Evolutionary conservation across 92 coral and sea anemone genomes (phyloP), one percentile per base, ranked within the genome.

Genomic region (Phenganax subtilis): DNA sequence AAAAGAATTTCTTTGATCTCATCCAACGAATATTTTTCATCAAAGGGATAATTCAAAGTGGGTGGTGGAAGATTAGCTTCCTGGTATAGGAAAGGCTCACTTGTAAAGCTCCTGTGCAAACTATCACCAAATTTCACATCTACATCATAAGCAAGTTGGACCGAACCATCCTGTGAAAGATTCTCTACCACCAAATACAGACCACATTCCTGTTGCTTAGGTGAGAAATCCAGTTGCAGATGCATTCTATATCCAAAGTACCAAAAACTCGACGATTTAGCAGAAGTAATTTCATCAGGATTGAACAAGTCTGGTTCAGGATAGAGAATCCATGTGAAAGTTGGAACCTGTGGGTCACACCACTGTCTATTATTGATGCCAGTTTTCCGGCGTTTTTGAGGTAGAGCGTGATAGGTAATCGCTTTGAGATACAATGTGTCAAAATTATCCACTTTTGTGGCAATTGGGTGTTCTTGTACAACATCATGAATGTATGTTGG

Each of bases 401-500:
- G 73, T 11, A 68, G 7, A 30, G 73, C 73, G 11, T 68, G 73
- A 11, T 68, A 17, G 10, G 73, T 68, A 53, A 68, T 30, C 6
- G 73, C 73, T 68, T 68, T 68, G 12, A 68, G 47, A 11, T 68
- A 68, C 1, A 68, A 9, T 68, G 73, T 6, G 0, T 68, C 73
- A 37, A 68, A 68, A 68, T 37, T 53, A 53, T 68, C 53, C 17
- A 68, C 20, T 27, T 68, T 52, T 53, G 53, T 68, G 54, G 73
- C 73, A 25, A 68, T 11, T 37, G 31, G 53, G 52, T 68, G 73
- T 17, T 3, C 54, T 68, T n/a, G 52, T 68, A 68, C 73, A 68
- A 68, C 52, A 68, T 68, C 73, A 53, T 68, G 52, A 37, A 68
- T 30, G 52, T 68, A 68, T 52, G 73, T 68, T 91, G 96, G 91